Evolutionary conservation across 2,113 vertebrate species (phyloP), one percentile per base, ranked within the genome.

Genomic region (Uria lomvia): DNA sequence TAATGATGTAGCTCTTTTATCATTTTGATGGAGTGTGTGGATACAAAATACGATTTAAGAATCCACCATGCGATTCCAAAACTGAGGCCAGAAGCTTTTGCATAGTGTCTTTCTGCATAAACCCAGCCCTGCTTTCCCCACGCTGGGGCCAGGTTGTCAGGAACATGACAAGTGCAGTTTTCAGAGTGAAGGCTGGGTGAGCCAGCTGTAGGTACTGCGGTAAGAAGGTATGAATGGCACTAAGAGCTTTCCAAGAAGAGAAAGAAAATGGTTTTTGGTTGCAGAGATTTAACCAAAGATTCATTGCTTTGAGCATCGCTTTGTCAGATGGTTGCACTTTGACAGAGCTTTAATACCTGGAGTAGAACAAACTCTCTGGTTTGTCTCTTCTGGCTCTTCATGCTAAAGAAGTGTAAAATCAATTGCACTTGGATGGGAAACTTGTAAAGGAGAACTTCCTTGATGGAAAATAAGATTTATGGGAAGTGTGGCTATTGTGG

Each of bases 391-490:
- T 36, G 84, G 24, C 23, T 78, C 49, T 85, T 74, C 36, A 8
- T 38, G 40, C 15, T 27, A 77, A 79, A 73, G 38, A 92, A 66
- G 32, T 1, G 0, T 45, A 83, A 88, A 94, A 79, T 68, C 40
- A 90, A 76, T 55, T 60, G 15, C 40, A 52, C 34, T 81, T 78
- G 43, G 66, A 88, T 40, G 56, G 45, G 9, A 86, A 92, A 66
- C 12, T 47, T 67, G 42, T 81, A 71, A 80, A 72, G 42, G 21
- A 87, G 26, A 81, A 72, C 12, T 68, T 94, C 70, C 36, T 42
- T 91, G 50, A 49, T 4, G 17, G 52, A 89, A 85, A 90, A 38
- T 19, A 78, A 43, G 40, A 91, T 87, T 87, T 85, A 70, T 70
- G 62, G 43, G 27, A 90, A 78, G 16, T 18, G 32, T 86, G 65